Conservation (phyloP, 2,888 invertebrate genomes). For the Hirudinaria manillensis region DNA sequence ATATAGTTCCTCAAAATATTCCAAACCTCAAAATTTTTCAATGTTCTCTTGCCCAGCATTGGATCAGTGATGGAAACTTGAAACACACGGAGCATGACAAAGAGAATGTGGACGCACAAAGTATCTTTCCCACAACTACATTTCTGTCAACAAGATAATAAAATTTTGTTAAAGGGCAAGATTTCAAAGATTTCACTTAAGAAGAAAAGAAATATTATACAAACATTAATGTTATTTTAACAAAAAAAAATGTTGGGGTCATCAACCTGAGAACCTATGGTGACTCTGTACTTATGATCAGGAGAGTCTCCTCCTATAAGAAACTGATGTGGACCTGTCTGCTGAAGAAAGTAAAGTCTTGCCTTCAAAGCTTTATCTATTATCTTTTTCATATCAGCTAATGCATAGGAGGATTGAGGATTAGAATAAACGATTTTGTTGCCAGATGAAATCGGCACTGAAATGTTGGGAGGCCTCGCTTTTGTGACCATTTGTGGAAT, state of each 20-base stretch:
- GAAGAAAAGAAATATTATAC: background rate
- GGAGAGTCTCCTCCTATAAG: constrained; percentile 56
- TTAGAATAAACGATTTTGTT: too few species aligned
- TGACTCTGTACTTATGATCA: constrained; percentile 55
- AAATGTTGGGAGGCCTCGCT: too few species aligned
- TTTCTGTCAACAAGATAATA: constrained; percentile 45
- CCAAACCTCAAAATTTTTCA: constrained; percentile 56
- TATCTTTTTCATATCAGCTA: constrained; percentile 40
- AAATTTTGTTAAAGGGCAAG: background rate
- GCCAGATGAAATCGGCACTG: too few species aligned
- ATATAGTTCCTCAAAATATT: too few species aligned
- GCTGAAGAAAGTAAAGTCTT: constrained; percentile 55
- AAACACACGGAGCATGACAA: constrained; percentile 57
- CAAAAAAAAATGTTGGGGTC: background rate
- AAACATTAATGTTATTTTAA: background rate
- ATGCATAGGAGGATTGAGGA: background rate
- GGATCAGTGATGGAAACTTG: constrained; percentile 53
- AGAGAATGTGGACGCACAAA: constrained; percentile 55
- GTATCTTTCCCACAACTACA: constrained; percentile 55
- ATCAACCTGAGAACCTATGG: constrained; percentile 56
- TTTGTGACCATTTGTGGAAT: too few species aligned
- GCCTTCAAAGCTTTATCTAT: constrained; percentile 52
- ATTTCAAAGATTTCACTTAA: background rate
- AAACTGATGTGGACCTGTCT: constrained; percentile 56
- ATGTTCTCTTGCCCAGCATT: constrained; percentile 51